phyloP scores from a whole-genome alignment of 2,113 vertebrate genomes.

The Leucosticte australis region DNA sequence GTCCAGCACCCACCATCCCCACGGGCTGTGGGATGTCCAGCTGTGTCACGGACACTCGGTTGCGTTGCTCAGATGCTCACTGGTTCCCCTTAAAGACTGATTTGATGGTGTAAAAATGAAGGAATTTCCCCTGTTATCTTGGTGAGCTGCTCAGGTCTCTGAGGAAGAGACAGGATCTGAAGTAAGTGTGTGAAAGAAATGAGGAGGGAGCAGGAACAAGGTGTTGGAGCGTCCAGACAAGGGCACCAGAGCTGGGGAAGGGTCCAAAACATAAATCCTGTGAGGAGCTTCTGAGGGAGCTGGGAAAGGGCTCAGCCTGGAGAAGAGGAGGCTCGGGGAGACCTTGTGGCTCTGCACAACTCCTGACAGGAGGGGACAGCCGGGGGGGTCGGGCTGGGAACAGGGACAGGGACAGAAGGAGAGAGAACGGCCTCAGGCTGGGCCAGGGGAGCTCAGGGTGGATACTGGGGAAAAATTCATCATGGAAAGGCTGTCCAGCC shows the following conservation, averaged over 20 bases:
- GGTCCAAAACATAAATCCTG: neutral
- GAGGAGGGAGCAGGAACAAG: neutral
- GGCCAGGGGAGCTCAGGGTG: neutral
- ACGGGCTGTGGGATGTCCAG: rapidly evolving
- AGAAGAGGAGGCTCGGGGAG: neutral
- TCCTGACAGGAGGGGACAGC: neutral
- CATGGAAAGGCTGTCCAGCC: neutral
- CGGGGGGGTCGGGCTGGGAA: rapidly evolving
- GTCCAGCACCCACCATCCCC: neutral
- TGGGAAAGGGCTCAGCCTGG: neutral
- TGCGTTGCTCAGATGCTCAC: neutral
- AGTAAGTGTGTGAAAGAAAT: neutral
- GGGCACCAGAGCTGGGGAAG: neutral
- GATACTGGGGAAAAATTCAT: rapidly evolving
- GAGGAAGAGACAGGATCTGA: neutral
- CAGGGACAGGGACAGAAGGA: neutral
- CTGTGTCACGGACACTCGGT: rapidly evolving
- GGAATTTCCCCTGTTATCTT: neutral
- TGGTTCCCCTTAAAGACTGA: neutral
- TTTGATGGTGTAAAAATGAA: neutral
- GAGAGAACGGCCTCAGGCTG: neutral
- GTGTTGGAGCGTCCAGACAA: neutral
- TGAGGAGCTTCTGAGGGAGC: neutral
- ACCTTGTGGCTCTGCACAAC: neutral
- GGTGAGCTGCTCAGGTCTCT: neutral